Evolutionary conservation across 2,888 invertebrate genomes (phyloP).

Genomic region (Cordilura impudica): DNA sequence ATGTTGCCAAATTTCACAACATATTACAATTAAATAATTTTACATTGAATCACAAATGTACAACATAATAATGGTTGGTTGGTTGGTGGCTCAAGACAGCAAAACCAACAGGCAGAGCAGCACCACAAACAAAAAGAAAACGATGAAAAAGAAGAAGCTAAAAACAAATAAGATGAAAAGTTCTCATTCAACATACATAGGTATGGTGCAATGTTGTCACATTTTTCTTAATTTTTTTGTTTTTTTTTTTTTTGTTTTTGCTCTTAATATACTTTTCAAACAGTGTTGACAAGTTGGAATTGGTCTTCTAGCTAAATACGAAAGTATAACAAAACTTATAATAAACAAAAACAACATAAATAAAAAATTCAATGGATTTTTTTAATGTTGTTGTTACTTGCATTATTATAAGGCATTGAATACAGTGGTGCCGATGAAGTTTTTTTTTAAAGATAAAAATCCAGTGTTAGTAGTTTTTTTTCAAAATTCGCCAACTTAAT

Average conservation of each 20-base stretch:
- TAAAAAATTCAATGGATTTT: slow-evolving; percentile 31
- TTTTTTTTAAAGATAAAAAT: no score
- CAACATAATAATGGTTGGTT: slow-evolving; percentile 27
- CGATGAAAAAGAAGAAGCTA: slow-evolving; percentile 11
- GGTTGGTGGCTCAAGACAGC: slow-evolving; percentile 46
- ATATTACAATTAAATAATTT: slow-evolving; percentile 63
- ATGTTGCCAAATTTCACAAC: slow-evolving; percentile 59
- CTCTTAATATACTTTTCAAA: slow-evolving; percentile 27
- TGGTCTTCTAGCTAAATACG: slow-evolving; percentile 46
- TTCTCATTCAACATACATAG: slow-evolving; percentile 26
- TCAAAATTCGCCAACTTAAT: no score
- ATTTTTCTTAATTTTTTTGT: slow-evolving; percentile 24
- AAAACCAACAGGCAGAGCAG: slow-evolving; percentile 14
- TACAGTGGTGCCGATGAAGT: slow-evolving; percentile 19
- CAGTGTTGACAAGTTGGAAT: slow-evolving; percentile 57
- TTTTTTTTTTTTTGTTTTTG: slow-evolving; percentile 6
- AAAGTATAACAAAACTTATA: slow-evolving; percentile 12
- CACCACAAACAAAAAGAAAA: slow-evolving; percentile 27
- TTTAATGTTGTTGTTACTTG: slow-evolving; percentile 11
- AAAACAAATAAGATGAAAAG: slow-evolving; percentile 34
- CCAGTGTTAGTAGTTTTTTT: no score
- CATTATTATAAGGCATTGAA: slow-evolving; percentile 19
- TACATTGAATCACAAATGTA: slow-evolving; percentile 60
- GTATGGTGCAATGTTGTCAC: slow-evolving; percentile 60
- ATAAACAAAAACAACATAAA: not conserved